These are phyloP conservation scores for Metellina segmentata DNA, from an alignment of 2,888 invertebrate species.

Conservation along the genomic window DNA sequence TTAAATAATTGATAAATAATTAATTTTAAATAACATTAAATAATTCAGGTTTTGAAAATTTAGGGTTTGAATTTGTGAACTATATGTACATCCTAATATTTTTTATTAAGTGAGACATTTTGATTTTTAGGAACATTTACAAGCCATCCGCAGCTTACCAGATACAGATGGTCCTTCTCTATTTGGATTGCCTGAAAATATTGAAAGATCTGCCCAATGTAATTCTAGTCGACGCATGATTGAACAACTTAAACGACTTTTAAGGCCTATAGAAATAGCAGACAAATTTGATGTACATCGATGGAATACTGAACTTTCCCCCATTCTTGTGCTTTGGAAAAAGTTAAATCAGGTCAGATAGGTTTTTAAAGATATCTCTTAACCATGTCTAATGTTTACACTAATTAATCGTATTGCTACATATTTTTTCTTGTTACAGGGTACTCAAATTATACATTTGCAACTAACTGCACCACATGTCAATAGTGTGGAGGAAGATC, in stretches of 20 bases:
- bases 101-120: background rate
- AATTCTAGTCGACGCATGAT: constrained; percentile 85
- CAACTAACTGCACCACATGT: constrained; percentile 79
- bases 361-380: too few relatives aligned
- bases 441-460: constrained; percentile 79
- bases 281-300: constrained; percentile 81
- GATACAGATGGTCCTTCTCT: constrained; percentile 88
- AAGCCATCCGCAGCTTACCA: constrained; percentile 86
- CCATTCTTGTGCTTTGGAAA: constrained; percentile 91
- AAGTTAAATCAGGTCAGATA: constrained; percentile 84
- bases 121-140: constrained; percentile 85
- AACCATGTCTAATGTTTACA: background rate
- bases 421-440: constrained; percentile 77
- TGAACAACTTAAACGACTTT: constrained; percentile 84
- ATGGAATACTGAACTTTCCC: constrained; percentile 85
- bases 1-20: too few relatives aligned
- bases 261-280: constrained; percentile 81
- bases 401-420: background rate
- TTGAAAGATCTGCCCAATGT: constrained; percentile 91
- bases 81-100: background rate
- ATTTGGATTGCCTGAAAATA: constrained; percentile 93
- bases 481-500: constrained; percentile 79
- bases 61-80: background rate
- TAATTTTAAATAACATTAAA: too few relatives aligned
- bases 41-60: too few relatives aligned